Base-by-base conservation (phyloP, 2,797 vertebrate genomes). In the Enoplosus armatus region DNA sequence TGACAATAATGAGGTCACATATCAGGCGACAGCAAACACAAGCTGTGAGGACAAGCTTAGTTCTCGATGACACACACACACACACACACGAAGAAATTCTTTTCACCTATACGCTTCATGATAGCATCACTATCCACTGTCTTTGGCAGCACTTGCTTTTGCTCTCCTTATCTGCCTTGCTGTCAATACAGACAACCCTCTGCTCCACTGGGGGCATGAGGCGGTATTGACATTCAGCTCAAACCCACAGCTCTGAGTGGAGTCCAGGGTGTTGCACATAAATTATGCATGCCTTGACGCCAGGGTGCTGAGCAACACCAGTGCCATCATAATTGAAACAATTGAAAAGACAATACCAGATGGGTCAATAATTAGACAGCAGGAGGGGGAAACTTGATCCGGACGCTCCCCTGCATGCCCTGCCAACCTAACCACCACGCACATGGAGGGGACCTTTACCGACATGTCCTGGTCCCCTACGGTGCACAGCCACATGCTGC, bases 291-390 rank as follows among this genome's bases (percentile, higher is more conserved):
- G 92, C 65, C 84, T 89, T 89, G 92, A 95, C 87, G 92, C 93
- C 93, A 94, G 93, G 92, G 90, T 91, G 94, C 92, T 91, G 92
- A 94, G 92, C 90, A 94, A 94, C 93, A 94, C 94, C 90, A 94
- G 92, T 91, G 93, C 95, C 93, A 95, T 95, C 95, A 95, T 95
- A 95, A 96, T 95, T 95, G 95, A 96, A 94, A 95, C 94, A 93
- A 95, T 93, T 95, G 95, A 96, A 95, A 95, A 95, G 93, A 95
- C 94, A 95, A 95, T 95, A 94, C 92, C 93, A 94, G 93, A 93
- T 95, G 91, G 94, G 93, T 96, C 95, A 94, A 96, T 96, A 95
- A 95, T 95, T 93, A 93, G 93, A 93, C 94, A 91, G 93, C 92
- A 88, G 93, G 93, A 88, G 91, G 90, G 82, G 88, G 91, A 87